Evolutionary conservation across 2,888 invertebrate species (phyloP), one percentile per base, ranked within the genome.

Genomic region (Patella caerulea): DNA sequence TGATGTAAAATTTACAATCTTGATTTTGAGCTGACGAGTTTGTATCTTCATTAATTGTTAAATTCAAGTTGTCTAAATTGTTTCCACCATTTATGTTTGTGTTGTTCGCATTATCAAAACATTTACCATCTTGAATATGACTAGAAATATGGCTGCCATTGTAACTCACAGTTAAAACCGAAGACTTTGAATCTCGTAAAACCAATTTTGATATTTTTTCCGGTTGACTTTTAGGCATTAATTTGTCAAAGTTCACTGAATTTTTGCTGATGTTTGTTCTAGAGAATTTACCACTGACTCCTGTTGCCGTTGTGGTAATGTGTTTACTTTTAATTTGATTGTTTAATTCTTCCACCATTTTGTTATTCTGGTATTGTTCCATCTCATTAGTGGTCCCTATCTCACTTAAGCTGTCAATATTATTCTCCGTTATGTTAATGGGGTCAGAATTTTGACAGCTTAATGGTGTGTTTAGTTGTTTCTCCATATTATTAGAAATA

Each of bases 141-240:
- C 65, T 65, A 65, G 65, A 65, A 65, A 65, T 65, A 14, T 65
- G 24, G 12, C 19, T 65, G 24, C 24, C 65, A 65, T 24, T 24
- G 24, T 65, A 65, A 65, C 65, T 65, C 24, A 65, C 65, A 15
- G 65, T 65, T 19, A 65, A 14, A 24, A 65, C 24, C 9, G 45
- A 45, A 24, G 65, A 65, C 24, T 65, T 65, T 24, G 65, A 65
- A 14, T 65, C 65, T 15, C 65, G 24, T 24, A 65, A 19, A 65
- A 65, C 65, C 65, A 65, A 24, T 65, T 65, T 65, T 65, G 65
- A 65, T 19, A 65, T 65, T 65, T 65, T 65, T 65, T 65, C 65
- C 4, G 65, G 14, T 45, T 45, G 45, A 7, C 1, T 45, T 45
- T 7, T 45, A 45, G 45, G 45, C 45, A 45, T 45, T 19, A n/a